Evolutionary conservation across 2,888 invertebrate species (phyloP).

Genomic region (Andrena praecox): DNA sequence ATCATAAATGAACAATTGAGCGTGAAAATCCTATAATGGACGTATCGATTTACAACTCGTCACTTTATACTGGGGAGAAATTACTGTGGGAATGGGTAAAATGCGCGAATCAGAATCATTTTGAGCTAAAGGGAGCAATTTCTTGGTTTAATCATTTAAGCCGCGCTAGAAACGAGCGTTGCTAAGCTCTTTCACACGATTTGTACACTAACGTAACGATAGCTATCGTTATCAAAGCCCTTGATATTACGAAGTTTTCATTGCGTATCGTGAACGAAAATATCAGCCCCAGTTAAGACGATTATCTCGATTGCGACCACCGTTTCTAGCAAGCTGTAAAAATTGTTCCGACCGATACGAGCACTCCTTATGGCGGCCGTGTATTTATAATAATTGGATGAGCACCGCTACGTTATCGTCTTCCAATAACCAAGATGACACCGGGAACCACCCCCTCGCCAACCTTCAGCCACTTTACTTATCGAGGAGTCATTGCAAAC

Average conservation of each 20-base stretch:
- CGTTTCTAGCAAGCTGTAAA: slow-evolving; percentile 47
- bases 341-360: slow-evolving; percentile 36
- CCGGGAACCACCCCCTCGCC: slow-evolving; percentile 24
- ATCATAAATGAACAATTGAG: slow-evolving; percentile 43
- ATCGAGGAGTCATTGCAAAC: slow-evolving; percentile 61
- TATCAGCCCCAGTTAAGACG: slow-evolving; percentile 36
- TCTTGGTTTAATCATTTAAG: not conserved
- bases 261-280: slow-evolving; percentile 22
- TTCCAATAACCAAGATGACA: slow-evolving; percentile 52
- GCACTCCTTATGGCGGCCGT: slow-evolving; percentile 23
- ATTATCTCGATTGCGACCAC: slow-evolving; percentile 59
- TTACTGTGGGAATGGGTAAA: not conserved
- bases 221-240: not conserved
- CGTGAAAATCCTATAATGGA: slow-evolving; percentile 23
- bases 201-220: not conserved
- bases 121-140: slow-evolving; percentile 9
- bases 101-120: not conserved
- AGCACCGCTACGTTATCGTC: slow-evolving; percentile 59
- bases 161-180: not conserved
- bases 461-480: slow-evolving; percentile 32
- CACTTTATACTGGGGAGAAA: not conserved
- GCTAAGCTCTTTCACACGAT: not conserved
- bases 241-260: not conserved
- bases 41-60: slow-evolving; percentile 4
- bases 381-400: slow-evolving; percentile 67